These are phyloP conservation scores for Tortrix viridana DNA, from an alignment of 2,888 invertebrate genomes.

Conservation along the genomic window DNA sequence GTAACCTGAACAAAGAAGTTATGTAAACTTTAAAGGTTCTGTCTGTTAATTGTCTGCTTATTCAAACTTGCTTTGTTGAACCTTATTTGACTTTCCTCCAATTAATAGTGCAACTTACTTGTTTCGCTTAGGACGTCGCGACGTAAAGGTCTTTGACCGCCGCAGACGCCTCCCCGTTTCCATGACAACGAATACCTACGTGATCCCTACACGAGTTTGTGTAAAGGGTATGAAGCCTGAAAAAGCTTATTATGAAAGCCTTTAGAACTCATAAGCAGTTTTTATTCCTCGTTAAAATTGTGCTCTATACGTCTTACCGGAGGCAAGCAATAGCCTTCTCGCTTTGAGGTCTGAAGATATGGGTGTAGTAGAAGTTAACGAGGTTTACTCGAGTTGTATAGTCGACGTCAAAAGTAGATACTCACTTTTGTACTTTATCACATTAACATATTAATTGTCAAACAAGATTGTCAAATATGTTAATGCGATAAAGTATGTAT, in stretches of 20 bases:
- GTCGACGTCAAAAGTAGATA: too few relatives aligned
- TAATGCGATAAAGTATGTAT: too few relatives aligned
- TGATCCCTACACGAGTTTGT: slow-evolving; percentile 55
- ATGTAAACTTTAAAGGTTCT: slow-evolving; percentile 49
- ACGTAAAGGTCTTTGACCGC: slow-evolving; percentile 76
- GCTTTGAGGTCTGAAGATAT: slow-evolving; percentile 3
- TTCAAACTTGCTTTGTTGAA: slow-evolving; percentile 52
- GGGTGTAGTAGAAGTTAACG: background rate
- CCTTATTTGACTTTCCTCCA: slow-evolving; percentile 62
- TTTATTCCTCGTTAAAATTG: slow-evolving; percentile 59
- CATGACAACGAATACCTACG: slow-evolving; percentile 70
- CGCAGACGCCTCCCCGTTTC: slow-evolving; percentile 63
- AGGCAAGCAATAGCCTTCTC: background rate
- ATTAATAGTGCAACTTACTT: slow-evolving; percentile 70
- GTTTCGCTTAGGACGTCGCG: slow-evolving; percentile 72
- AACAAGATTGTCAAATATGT: too few relatives aligned
- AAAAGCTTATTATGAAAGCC: slow-evolving; percentile 63
- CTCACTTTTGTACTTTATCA: too few relatives aligned
- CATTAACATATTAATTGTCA: too few relatives aligned
- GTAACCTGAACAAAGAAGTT: slow-evolving; percentile 50
- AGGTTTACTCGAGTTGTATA: background rate
- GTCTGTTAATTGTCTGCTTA: slow-evolving; percentile 47
- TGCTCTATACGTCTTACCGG: slow-evolving; percentile 41
- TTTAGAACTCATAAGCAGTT: slow-evolving; percentile 47
- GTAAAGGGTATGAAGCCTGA: slow-evolving; percentile 50